Base-by-base conservation (phyloP, 2,113 vertebrate genomes). In the Phaetusa simplex region DNA sequence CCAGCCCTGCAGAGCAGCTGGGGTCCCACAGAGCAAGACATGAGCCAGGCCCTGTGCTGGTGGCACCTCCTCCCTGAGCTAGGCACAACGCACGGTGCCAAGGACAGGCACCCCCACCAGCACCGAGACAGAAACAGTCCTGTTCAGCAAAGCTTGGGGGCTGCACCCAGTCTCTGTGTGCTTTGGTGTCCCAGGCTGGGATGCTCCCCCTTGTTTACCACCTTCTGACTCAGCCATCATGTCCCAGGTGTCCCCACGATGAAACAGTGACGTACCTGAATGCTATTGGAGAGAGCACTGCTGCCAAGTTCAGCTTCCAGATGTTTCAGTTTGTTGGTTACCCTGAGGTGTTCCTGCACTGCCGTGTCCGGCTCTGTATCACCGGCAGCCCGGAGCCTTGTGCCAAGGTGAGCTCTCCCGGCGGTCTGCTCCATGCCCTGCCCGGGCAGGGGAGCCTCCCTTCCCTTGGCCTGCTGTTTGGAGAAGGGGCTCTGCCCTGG, bases 221-320 rank as follows among this genome's bases (percentile, higher is more conserved):
- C n/a, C 19, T 59, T 3, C 52, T 93, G 71, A 92, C 42, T 42
- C 29, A 27, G 14, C 29, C 38, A 7, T 72, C 3, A 0, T 55
- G 50, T 78, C 40, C 69, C 84, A 98, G 98, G 65, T 97, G 96
- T 77, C 97, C 97, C 29, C 92, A n/a, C 0, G 98, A 98, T 0
- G 47, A 96, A 43, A 98, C 98, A 0, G 92, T 97, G 76, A 66
- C 29, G 0, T 97, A 96, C 45, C 65, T 97, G 65, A 97, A 96
- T 2, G 38, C 40, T 32, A 56, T 97, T 20, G 97, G 95, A 61
- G 94, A 97, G 86, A 80, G 91, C 73, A 65, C 97, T 2, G 3
- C 52, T 0, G 96, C 95, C 47, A 97, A 97, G 66, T 98, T 98
- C 95, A 97, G 96, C 90, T 96, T 98, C 86, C 97, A 97, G 91